Percentiles rank a stretch among this genome's conserved stretches.
phyloP scores from a whole-genome alignment of 2,113 vertebrate genomes.

The Megaceryle maxima region DNA sequence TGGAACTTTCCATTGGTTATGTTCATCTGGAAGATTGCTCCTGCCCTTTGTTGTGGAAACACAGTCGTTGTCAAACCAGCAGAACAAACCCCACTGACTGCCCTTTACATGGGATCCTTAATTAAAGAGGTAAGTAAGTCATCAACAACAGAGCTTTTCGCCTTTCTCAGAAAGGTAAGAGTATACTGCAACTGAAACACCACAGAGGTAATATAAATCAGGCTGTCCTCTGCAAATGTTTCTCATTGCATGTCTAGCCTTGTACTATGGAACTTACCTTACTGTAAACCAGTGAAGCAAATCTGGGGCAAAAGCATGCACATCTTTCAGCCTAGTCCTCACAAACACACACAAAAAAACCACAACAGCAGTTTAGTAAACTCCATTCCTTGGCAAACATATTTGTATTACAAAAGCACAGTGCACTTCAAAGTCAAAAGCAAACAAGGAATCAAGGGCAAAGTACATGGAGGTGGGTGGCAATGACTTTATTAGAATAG shows the following conservation, averaged over 20 bases:
- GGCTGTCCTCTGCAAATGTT: not conserved
- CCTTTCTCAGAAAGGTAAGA: not conserved
- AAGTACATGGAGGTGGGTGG: not conserved
- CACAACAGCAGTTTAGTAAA: not conserved
- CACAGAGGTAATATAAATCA: not conserved
- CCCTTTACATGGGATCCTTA: slow-evolving; percentile 86
- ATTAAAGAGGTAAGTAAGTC: slow-evolving; percentile 86
- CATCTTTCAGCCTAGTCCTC: not conserved
- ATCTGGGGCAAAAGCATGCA: not conserved
- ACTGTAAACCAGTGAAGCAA: slow-evolving; percentile 5
- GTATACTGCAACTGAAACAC: not conserved
- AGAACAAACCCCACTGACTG: slow-evolving; percentile 87
- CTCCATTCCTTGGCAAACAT: not conserved
- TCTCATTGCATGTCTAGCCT: not conserved
- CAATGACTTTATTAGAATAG: not conserved
- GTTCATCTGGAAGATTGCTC: slow-evolving; percentile 87
- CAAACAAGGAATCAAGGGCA: not conserved
- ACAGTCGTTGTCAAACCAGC: slow-evolving; percentile 88
- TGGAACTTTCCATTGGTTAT: slow-evolving; percentile 91
- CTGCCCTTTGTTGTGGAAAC: slow-evolving; percentile 88
- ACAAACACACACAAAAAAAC: not conserved
- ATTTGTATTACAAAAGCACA: not conserved
- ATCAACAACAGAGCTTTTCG: not conserved
- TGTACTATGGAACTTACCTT: not conserved
- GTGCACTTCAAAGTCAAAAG: slow-evolving; percentile 8